A percentile compares a stretch with the other conserved stretches of the same genome.
Conservation (phyloP, 2,113 vertebrate species). For the Cheilinus undulatus region DNA sequence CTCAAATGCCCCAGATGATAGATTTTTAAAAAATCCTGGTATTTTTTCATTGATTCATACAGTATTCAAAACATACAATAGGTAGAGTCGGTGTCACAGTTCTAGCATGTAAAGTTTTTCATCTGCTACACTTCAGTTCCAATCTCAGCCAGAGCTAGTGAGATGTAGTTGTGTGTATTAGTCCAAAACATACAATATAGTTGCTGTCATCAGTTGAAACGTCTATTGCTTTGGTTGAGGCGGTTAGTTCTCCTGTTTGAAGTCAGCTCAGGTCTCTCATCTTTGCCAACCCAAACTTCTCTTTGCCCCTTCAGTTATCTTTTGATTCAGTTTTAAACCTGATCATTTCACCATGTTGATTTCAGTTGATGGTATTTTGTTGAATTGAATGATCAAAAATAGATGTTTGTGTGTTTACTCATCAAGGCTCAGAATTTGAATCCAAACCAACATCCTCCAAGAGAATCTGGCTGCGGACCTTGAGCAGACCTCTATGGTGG, state of each 20-base stretch:
- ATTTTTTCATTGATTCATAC: slow-evolving; percentile 28
- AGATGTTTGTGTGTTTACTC: slow-evolving; percentile 6
- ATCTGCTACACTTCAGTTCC: slow-evolving; percentile 41
- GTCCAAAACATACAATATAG: slow-evolving; percentile 43
- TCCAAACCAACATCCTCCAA: neutral
- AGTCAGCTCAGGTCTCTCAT: slow-evolving; percentile 22
- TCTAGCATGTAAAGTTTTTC: slow-evolving; percentile 25
- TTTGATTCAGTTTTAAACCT: slow-evolving; percentile 3
- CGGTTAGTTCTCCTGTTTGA: slow-evolving; percentile 14
- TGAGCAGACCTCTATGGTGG: too few species aligned
- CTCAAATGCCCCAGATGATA: slow-evolving; percentile 6
- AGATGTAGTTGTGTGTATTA: slow-evolving; percentile 43
- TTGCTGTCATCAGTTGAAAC: slow-evolving; percentile 41
- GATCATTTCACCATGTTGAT: slow-evolving; percentile 6
- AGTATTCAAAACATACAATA: slow-evolving; percentile 40
- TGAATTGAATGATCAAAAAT: slow-evolving; percentile 28
- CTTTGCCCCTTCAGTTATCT: neutral
- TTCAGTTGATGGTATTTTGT: slow-evolving; percentile 11
- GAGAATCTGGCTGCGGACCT: too few species aligned
- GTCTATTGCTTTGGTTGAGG: slow-evolving; percentile 73
- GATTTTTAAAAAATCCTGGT: slow-evolving; percentile 23
- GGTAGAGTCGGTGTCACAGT: slow-evolving; percentile 40
- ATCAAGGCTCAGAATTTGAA: slow-evolving; percentile 3
- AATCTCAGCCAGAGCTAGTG: slow-evolving; percentile 41
- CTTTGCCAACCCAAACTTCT: neutral